These are phyloP conservation scores for Gambusia yucatana DNA, from an alignment of 2,797 vertebrate species.

Conservation along the genomic window DNA sequence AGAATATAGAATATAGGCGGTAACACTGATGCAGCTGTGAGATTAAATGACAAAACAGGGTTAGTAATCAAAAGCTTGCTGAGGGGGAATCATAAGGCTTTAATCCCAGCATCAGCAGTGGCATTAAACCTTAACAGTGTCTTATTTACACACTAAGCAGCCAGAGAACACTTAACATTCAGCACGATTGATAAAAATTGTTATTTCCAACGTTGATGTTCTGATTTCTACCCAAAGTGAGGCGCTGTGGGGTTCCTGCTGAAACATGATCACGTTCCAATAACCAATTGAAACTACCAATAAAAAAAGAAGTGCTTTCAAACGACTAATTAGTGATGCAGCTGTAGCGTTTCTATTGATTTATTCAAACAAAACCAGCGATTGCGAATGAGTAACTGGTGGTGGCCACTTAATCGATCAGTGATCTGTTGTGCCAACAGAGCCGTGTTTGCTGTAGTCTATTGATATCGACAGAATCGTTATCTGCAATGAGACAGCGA, in stretches of 20 bases:
- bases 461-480: constrained; percentile 65
- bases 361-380: not conserved
- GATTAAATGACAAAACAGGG: not conserved
- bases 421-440: constrained; percentile 39
- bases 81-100: not conserved
- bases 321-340: not conserved
- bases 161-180: not conserved
- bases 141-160: constrained; percentile 5
- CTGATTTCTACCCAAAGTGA: not conserved
- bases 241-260: not conserved
- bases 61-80: not conserved
- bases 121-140: not conserved
- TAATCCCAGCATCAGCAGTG: not conserved
- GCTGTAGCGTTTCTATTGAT: not conserved
- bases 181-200: not conserved
- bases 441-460: constrained; percentile 57
- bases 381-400: constrained; percentile 15
- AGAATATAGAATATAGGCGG: not conserved
- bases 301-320: constrained; percentile 4
- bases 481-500: constrained; percentile 25
- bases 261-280: not conserved
- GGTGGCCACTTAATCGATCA: constrained; percentile 48
- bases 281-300: not conserved
- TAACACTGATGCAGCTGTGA: not conserved
- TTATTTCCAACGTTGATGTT: not conserved